Conservation (phyloP, 2,888 invertebrate species). For the Cheiracanthium punctorium region DNA sequence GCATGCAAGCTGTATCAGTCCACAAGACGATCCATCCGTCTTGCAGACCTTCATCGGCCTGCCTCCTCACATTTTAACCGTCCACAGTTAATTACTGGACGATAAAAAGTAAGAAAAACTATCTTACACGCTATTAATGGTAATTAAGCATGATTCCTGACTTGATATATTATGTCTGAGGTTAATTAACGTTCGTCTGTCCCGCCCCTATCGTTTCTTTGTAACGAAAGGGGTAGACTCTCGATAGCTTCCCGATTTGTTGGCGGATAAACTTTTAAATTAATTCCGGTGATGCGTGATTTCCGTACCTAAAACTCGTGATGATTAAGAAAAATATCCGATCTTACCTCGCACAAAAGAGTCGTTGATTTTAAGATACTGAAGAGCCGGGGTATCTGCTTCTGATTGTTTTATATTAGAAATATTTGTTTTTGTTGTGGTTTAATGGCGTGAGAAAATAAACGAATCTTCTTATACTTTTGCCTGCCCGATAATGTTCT, state of each 20-base stretch:
- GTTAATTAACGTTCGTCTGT: conserved; percentile 61
- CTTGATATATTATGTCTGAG: conserved; percentile 61
- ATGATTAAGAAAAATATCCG: neutral
- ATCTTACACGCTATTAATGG: conserved; percentile 56
- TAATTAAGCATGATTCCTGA: conserved; percentile 64
- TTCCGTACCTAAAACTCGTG: conserved; percentile 17
- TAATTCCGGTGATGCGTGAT: conserved; percentile 47
- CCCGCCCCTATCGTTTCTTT: conserved; percentile 61
- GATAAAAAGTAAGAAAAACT: conserved; percentile 29
- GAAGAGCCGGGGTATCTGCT: neutral
- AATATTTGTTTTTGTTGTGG: no score
- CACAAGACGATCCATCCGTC: conserved; percentile 27
- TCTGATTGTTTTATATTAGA: neutral
- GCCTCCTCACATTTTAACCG: conserved; percentile 50
- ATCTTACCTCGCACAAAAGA: neutral
- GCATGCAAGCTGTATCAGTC: conserved; percentile 21
- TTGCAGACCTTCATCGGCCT: conserved; percentile 36
- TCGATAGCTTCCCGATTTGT: conserved; percentile 10
- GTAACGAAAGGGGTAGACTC: conserved; percentile 42
- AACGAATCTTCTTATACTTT: no score
- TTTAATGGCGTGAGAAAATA: no score
- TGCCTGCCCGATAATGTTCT: no score
- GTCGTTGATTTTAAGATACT: neutral
- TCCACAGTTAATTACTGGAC: conserved; percentile 51
- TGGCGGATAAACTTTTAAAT: conserved; percentile 42